These are phyloP conservation scores for Apoda limacodes DNA, from an alignment of 2,888 invertebrate species.

Conservation along the genomic window DNA sequence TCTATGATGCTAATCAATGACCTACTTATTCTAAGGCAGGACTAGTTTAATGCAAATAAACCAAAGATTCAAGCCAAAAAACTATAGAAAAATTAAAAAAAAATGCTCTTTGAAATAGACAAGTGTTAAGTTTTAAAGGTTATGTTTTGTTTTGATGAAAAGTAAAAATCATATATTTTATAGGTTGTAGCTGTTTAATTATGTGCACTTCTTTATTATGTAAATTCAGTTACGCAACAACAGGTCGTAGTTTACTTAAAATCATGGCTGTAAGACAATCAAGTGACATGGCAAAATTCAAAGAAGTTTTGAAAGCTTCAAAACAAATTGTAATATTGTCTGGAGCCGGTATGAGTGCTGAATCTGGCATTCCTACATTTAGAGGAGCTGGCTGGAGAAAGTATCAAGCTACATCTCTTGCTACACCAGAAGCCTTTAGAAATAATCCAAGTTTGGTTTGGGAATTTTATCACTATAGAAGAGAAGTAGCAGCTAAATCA, in stretches of 20 bases:
- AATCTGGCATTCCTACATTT: conserved; percentile 90
- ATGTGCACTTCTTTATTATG: conserved; percentile 31
- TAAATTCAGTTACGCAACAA: conserved; percentile 17
- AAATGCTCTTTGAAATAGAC: no score
- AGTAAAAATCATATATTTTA: conserved; percentile 3
- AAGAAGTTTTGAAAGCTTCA: conserved; percentile 67
- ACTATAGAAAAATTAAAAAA: no score
- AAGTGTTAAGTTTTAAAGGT: no score
- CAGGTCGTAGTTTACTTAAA: conserved; percentile 9
- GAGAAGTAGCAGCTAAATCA: conserved; percentile 80
- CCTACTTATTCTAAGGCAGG: no score
- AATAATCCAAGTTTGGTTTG: conserved; percentile 84
- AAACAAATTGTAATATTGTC: conserved; percentile 77
- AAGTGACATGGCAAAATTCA: conserved; percentile 62
- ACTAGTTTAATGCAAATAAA: no score
- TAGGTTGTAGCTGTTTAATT: conserved; percentile 10
- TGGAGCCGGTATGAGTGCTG: conserved; percentile 85
- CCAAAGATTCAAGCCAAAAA: no score
- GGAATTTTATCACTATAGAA: conserved; percentile 91
- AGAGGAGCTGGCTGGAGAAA: conserved; percentile 87
- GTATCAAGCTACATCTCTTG: conserved; percentile 75
- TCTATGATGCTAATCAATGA: no score
- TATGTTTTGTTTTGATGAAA: no score
- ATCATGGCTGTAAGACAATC: conserved; percentile 36
- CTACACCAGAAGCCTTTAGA: conserved; percentile 78